Conservation (phyloP, 2,797 vertebrate genomes). For the Florisuga fusca region DNA sequence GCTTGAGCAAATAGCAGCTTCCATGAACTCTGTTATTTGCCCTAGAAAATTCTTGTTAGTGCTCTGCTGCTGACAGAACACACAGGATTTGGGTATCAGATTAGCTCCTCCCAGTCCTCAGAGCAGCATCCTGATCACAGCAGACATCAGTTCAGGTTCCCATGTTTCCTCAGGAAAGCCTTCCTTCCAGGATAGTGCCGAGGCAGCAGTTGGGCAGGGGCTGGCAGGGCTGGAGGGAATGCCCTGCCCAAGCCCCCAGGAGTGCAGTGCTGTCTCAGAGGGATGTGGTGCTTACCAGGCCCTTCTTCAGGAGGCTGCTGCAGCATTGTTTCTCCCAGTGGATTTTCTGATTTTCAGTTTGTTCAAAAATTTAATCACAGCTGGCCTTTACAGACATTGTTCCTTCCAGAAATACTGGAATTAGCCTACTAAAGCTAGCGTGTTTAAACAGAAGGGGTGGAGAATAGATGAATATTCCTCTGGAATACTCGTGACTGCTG, state of each 20-base stretch:
- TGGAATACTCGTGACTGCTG: background rate
- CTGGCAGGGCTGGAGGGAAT: background rate
- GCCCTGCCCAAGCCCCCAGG: background rate
- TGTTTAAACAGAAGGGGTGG: background rate
- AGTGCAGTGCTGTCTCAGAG: fast-evolving
- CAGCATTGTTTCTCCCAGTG: background rate
- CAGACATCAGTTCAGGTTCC: background rate
- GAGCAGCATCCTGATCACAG: background rate
- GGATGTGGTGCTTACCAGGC: background rate
- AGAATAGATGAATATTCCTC: background rate
- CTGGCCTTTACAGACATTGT: background rate
- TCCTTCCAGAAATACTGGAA: background rate
- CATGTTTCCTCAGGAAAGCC: background rate
- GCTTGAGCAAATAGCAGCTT: background rate
- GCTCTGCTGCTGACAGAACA: background rate
- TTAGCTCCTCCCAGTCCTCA: fast-evolving
- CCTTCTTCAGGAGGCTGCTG: background rate
- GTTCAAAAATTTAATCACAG: background rate
- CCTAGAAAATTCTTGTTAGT: background rate
- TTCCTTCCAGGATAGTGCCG: fast-evolving
- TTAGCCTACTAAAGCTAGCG: background rate
- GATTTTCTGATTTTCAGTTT: background rate
- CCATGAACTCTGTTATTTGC: background rate
- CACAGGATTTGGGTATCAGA: background rate
- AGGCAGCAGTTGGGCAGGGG: background rate